Evolutionary conservation across 1,140 invertebrate genomes (phyloP), one percentile per base, ranked within the genome.

Genomic region (Temnothorax longispinosus): DNA sequence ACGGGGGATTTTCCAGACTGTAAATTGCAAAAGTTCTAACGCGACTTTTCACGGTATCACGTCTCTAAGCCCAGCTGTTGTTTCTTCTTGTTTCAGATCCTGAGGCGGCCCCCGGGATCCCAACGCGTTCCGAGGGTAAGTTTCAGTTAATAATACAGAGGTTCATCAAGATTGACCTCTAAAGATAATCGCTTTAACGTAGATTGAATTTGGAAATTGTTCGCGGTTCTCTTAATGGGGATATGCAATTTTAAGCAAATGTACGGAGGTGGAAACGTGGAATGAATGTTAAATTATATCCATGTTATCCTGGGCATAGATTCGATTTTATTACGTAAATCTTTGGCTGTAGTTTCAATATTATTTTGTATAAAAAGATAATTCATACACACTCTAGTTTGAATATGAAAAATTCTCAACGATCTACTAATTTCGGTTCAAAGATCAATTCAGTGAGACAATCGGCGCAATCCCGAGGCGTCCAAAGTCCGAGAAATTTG

Each of bases 21-120:
- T 94, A 94, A 94, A 94, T 94, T 94, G 92, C 91, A 80, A 94
- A 94, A 94, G 90, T 94, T 94, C 88, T 89, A 88, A 86, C 84
- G 81, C 80, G 87, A 92, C 21, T 47, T 27, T 44, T 69, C 41
- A 85, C 78, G 76, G 85, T 90, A 91, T 92, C 88, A 88, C 87
- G 71, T 85, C 75, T 72, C 65, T 89, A 89, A 89, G 87, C 81
- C 69, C 86, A 75, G 80, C 90, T 82, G 90, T 80, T 93, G 80
- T 88, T 93, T 91, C 85, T 85, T 91, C 86, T 77, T 89, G 74
- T 91, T 94, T 91, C 91, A 93, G 93, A 93, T 93, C 87, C 87
- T 60, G 72, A 90, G 58, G 50, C 87, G 85, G 88, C 65, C 69
- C 74, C 69, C 50, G 56, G 85, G 75, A 91, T 90, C 64, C 72